Evolutionary conservation across 2,113 vertebrate species (phyloP).

Genomic region (Nycticryphes semicollaris): DNA sequence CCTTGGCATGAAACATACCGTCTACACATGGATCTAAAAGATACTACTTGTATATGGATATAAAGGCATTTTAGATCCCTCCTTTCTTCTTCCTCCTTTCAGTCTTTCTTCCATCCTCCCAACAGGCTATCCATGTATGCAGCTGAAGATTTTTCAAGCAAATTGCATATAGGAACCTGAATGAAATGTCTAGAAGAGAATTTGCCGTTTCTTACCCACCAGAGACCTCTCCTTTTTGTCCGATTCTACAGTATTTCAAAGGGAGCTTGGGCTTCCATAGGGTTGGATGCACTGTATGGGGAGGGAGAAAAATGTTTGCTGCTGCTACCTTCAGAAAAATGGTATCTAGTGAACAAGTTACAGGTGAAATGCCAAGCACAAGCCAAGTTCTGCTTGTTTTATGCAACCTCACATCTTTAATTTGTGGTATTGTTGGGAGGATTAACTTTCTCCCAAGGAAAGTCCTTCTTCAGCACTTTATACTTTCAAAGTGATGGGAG

Average conservation of each 20-base stretch:
- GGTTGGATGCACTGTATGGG: background rate
- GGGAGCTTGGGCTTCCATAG: background rate
- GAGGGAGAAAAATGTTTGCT: background rate
- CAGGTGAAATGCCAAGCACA: background rate
- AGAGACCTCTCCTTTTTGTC: background rate
- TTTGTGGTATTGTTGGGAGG: background rate
- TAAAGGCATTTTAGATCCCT: background rate
- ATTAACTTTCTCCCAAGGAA: background rate
- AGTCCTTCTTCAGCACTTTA: background rate
- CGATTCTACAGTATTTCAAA: background rate
- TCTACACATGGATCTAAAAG: background rate
- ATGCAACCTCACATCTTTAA: background rate
- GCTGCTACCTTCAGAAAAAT: background rate
- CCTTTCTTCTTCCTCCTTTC: background rate
- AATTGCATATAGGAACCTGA: background rate
- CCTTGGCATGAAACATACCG: background rate
- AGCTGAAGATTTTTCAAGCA: background rate
- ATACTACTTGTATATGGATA: background rate
- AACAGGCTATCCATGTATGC: background rate
- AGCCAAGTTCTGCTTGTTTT: background rate
- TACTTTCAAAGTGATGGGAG: background rate
- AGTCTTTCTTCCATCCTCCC: background rate
- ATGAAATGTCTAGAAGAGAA: background rate
- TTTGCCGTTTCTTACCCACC: background rate
- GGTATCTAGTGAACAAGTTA: background rate